Conservation (phyloP, 2,113 vertebrate species). For the Tenrec ecaudatus region DNA sequence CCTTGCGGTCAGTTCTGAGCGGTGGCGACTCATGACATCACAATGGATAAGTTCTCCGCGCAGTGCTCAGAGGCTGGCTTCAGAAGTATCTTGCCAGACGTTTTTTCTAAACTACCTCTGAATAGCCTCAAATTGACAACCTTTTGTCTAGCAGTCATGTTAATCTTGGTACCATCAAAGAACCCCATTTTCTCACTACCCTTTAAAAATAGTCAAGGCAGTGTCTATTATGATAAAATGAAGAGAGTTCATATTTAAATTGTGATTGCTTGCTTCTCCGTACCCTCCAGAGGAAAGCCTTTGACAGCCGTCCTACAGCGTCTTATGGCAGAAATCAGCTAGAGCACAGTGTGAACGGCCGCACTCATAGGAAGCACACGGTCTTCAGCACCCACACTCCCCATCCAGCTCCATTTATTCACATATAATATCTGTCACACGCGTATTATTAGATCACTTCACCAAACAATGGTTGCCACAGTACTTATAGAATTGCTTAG, state of each 20-base stretch:
- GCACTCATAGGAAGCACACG: not conserved
- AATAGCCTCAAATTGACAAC: not conserved
- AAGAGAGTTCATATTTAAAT: not conserved
- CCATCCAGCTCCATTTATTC: not conserved
- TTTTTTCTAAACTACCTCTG: not conserved
- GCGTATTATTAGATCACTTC: not conserved
- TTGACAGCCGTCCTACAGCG: not conserved
- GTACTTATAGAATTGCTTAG: no score
- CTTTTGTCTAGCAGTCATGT: not conserved
- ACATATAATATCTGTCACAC: not conserved
- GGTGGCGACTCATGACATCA: not conserved
- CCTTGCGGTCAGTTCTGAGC: not conserved
- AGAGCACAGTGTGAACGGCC: not conserved
- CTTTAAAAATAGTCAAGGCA: not conserved
- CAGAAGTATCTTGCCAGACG: not conserved
- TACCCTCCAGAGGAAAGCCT: not conserved
- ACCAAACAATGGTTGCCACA: not conserved
- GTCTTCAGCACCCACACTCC: no score
- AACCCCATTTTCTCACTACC: not conserved
- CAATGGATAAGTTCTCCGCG: not conserved
- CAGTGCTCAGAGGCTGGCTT: not conserved
- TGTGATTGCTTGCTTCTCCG: not conserved
- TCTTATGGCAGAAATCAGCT: not conserved
- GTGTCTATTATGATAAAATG: not conserved
- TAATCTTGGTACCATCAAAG: not conserved